These are phyloP conservation scores for Maniola hyperantus DNA, from an alignment of 2,888 invertebrate genomes.

Conservation along the genomic window DNA sequence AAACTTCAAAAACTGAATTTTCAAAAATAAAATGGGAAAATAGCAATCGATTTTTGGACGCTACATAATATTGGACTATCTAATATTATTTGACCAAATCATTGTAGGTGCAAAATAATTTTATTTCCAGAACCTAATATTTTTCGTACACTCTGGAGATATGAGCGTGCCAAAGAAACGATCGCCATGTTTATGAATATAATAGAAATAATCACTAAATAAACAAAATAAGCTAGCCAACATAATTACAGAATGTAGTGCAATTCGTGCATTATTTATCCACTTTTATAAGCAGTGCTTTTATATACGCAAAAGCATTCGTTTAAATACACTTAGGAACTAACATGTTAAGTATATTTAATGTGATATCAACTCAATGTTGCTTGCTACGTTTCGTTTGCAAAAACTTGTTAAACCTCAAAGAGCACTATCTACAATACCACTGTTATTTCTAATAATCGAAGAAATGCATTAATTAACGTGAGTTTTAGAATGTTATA, in stretches of 20 bases:
- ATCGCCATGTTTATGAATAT: slow-evolving; percentile 8
- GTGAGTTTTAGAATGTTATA: slow-evolving; percentile 25
- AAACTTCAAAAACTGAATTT: not conserved
- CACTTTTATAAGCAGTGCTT: slow-evolving; percentile 77
- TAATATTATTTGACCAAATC: not conserved
- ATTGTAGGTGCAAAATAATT: not conserved
- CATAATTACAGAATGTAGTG: slow-evolving; percentile 63
- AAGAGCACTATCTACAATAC: not conserved
- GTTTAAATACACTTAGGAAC: slow-evolving; percentile 43
- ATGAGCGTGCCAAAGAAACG: slow-evolving; percentile 21
- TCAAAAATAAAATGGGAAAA: not conserved
- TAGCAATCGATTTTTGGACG: slow-evolving; percentile 2
- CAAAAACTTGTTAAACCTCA: slow-evolving; percentile 13
- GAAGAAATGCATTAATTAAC: not conserved
- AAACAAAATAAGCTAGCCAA: slow-evolving; percentile 73
- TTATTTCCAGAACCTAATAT: not conserved
- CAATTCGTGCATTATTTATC: slow-evolving; percentile 73
- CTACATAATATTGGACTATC: not conserved
- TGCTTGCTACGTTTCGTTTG: slow-evolving; percentile 29
- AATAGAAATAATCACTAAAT: slow-evolving; percentile 42
- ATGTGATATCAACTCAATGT: slow-evolving; percentile 29
- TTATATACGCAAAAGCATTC: slow-evolving; percentile 57
- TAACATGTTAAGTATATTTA: slow-evolving; percentile 36
- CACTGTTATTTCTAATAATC: slow-evolving; percentile 6
- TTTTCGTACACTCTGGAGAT: not conserved